These are phyloP conservation scores for Propsilocerus akamusi DNA, from an alignment of 1,140 invertebrate genomes.

Conservation along the genomic window DNA sequence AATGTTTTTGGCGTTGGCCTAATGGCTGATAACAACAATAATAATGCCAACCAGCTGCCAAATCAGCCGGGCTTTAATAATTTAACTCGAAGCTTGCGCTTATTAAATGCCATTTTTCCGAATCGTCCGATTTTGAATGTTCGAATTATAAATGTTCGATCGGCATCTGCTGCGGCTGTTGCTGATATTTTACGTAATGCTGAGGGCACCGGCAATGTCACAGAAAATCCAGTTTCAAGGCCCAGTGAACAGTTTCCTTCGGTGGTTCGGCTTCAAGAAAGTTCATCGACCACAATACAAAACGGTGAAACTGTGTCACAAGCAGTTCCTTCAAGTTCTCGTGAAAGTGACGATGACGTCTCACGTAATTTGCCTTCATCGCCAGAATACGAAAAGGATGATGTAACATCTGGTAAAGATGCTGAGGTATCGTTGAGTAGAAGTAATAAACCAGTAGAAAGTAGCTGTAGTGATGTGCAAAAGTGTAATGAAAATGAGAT, in stretches of 20 bases:
- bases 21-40: not conserved
- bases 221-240: no score
- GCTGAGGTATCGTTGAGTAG: no score
- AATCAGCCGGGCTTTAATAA: constrained; percentile 1
- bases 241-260: no score
- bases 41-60: not conserved
- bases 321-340: constrained; percentile 15
- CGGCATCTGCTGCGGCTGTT: not conserved
- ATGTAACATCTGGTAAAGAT: no score
- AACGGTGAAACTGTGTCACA: not conserved
- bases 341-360: no score
- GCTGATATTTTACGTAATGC: not conserved
- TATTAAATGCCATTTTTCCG: not conserved
- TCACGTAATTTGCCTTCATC: no score
- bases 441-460: no score
- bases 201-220: not conserved
- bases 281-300: constrained; percentile 12
- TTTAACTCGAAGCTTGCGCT: not conserved
- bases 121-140: constrained; percentile 1
- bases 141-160: not conserved
- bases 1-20: not conserved
- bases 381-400: no score
- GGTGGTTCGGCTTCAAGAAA: no score
- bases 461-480: no score
- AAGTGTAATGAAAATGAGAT: no score